Conservation (phyloP, 2,113 vertebrate species). For the Rhabdomys dilectus region DNA sequence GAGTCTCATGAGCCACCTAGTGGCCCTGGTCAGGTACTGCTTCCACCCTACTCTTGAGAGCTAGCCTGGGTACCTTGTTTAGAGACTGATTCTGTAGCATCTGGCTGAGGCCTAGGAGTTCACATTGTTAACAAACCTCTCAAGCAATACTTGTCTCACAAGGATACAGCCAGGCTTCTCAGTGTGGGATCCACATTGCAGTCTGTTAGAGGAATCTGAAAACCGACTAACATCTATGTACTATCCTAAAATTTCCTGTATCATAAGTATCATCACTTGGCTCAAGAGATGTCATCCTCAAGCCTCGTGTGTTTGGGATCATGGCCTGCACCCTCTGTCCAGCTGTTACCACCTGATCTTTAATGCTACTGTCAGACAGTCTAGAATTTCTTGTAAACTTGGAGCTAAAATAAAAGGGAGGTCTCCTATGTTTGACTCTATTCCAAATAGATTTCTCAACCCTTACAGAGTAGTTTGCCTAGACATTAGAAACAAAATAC, state of each 20-base stretch:
- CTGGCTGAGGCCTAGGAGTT: neutral
- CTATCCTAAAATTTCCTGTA: too few species aligned
- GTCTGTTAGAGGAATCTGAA: neutral
- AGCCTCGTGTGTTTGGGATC: neutral
- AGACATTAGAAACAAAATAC: neutral
- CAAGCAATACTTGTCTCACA: neutral
- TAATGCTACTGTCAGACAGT: neutral
- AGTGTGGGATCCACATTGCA: neutral
- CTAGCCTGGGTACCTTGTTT: neutral
- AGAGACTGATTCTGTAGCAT: neutral
- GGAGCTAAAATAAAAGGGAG: neutral
- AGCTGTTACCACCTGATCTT: neutral
- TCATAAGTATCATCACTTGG: neutral
- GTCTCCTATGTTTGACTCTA: neutral
- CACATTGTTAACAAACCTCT: neutral
- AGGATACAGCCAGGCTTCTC: neutral
- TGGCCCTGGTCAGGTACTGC: neutral
- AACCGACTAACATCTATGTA: neutral
- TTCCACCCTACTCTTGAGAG: neutral
- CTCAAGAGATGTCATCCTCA: too few species aligned
- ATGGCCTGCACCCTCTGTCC: accelerated
- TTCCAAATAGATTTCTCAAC: neutral
- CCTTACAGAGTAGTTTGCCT: neutral
- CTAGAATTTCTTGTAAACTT: neutral
- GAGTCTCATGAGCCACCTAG: slow-evolving; percentile 34